Base-by-base conservation (phyloP, 1,140 invertebrate genomes). In the Tetranychus cinnabarinus region DNA sequence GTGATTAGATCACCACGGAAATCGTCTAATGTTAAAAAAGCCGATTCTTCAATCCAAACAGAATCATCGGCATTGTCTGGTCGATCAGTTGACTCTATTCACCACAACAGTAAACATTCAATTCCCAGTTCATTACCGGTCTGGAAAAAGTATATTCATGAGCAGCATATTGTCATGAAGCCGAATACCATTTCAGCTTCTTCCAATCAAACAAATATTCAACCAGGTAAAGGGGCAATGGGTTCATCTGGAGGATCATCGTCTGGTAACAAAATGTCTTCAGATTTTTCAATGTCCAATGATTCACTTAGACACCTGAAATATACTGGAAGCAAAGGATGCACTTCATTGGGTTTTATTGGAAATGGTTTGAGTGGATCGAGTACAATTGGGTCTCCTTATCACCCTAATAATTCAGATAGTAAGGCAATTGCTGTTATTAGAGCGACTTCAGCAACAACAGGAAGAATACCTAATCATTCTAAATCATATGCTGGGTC, bases 121-220 rank as follows among this genome's bases (percentile, higher is more conserved):
- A 42, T 42, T 56, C 5, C 37, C 10, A 35, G n/a, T 36, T 39
- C 39, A 37, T 23, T 12, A 37, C 37, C 34, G 12, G 15, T 8
- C 0, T 55, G 52, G 56, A 42, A 52, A 39, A 60, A 47, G 35
- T 48, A 60, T 56, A 31, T 63, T 23, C 50, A 46, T 23, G 23
- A 63, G 36, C 58, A 63, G 36, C 62, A 59, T 39, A 48, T 56
- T 36, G 37, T 33, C 46, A 52, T 56, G 35, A 33, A 59, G 13
- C 39, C 39, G 39, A 42, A 42, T 42, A 42, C 39, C 5, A 42
- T 42, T 42, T 42, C 39, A 42, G 5, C 39, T 42, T 42, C 39
- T 42, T 42, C 39, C 5, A 42, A 10, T 42, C 39, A 42, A 10
- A 6, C 39, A 5, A 42, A 42, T 42, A 10, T 42, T 23, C 23